These are phyloP conservation scores for Drosophila carrolli DNA, from an alignment of 1,140 invertebrate species.

Conservation along the genomic window DNA sequence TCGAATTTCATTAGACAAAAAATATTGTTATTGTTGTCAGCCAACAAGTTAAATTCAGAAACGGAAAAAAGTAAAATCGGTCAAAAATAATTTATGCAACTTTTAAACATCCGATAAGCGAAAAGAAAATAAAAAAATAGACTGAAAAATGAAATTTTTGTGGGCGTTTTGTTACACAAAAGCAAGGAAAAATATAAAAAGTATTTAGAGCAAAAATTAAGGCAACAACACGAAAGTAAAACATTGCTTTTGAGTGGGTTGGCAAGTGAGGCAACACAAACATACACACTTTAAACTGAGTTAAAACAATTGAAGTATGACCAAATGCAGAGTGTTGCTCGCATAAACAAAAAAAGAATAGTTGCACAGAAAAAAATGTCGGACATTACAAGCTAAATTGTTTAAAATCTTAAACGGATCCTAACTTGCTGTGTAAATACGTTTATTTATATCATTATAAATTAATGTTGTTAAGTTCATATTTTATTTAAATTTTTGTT, in stretches of 20 bases:
- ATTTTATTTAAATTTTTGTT: background rate
- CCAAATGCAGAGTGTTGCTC: conserved; percentile 46
- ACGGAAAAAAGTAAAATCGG: conserved; percentile 41
- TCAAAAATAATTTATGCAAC: conserved; percentile 74
- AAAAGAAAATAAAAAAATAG: conserved; percentile 17
- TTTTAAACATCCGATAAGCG: conserved; percentile 49
- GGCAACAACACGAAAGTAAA: conserved; percentile 29
- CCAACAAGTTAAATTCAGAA: conserved; percentile 31
- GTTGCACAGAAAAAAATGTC: conserved; percentile 8
- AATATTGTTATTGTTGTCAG: conserved; percentile 26
- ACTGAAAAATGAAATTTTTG: conserved; percentile 57
- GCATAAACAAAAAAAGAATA: conserved; percentile 11
- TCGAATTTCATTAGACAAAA: conserved; percentile 46
- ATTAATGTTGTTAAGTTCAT: no score
- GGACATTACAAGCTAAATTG: no score
- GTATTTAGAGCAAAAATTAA: conserved; percentile 76
- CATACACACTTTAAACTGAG: conserved; percentile 13
- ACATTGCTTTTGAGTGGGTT: conserved; percentile 37
- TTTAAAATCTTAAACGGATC: background rate
- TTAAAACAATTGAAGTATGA: conserved; percentile 76
- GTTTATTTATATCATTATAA: no score
- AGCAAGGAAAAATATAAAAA: conserved; percentile 53
- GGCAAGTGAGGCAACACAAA: conserved; percentile 57
- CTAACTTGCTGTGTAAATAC: background rate
- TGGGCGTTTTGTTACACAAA: conserved; percentile 61